phyloP scores from a whole-genome alignment of 2,797 vertebrate species.

The Channallabes apus region DNA sequence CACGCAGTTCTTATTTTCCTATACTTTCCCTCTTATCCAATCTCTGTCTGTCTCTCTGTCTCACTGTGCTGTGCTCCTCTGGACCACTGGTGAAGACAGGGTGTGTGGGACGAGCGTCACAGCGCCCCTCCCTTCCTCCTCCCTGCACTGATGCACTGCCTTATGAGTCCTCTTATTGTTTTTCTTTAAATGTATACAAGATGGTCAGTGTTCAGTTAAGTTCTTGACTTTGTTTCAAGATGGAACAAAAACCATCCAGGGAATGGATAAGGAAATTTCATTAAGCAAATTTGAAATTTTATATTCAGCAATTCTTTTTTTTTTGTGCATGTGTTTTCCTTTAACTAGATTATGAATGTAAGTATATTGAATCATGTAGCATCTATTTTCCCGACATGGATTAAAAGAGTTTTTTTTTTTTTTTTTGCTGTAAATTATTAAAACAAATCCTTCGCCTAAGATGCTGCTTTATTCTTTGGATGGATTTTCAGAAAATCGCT shows the following conservation, averaged over 20 bases:
- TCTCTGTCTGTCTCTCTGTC: constrained; percentile 49
- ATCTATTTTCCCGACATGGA: background rate
- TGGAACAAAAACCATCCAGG: background rate
- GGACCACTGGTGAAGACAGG: constrained; percentile 54
- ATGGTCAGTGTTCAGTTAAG: background rate
- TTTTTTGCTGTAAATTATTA: background rate
- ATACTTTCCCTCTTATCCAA: constrained; percentile 53
- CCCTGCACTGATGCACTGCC: constrained; percentile 47
- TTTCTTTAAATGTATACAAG: background rate
- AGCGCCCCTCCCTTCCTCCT: constrained; percentile 37
- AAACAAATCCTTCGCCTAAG: background rate
- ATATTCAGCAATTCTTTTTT: background rate
- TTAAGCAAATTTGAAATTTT: background rate
- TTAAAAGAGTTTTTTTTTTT: background rate
- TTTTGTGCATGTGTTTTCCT: background rate
- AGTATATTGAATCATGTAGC: background rate
- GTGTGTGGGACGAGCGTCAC: constrained; percentile 63
- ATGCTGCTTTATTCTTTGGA: background rate
- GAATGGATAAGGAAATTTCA: background rate
- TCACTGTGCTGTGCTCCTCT: constrained; percentile 44
- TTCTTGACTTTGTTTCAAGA: background rate
- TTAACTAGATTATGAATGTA: background rate
- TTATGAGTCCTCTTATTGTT: constrained; percentile 29
- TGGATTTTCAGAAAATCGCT: constrained; percentile 15
- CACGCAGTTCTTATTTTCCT: constrained; percentile 27